Base-by-base conservation (phyloP, 2,888 invertebrate species). In the Automeris io region DNA sequence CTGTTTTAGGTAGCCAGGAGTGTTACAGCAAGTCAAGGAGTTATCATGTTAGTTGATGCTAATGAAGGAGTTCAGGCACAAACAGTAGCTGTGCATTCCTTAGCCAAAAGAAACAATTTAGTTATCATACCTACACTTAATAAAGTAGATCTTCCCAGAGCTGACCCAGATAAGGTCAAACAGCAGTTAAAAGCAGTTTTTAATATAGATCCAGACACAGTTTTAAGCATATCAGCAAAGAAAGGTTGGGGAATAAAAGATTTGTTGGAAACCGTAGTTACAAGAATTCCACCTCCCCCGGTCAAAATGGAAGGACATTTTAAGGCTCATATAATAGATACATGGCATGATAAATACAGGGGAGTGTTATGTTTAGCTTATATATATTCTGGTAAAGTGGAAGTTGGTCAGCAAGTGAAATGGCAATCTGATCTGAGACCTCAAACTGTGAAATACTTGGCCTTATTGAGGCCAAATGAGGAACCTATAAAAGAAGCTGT, bases 21-120 rank as follows among this genome's bases (percentile, higher is more conserved):
- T 34, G 87, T 99, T 39, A 90, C 93, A 42, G 96, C 97, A 33
- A 98, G 97, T 66, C 96, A 98, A 87, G 98, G 98, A 6, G 98
- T 97, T 0, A 90, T 99, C 47, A 86, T 99, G 39, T 79, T 99
- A 35, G 96, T 99, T 0, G 99, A 99, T 85, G 97, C 99, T 1
- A 98, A 97, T 78, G 96, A 97, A 88, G 95, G 95, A 5, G 92
- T 98, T 2, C 97, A 98, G 85, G 98, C 99, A 0, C 99, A 99
- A 80, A 99, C 99, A 0, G 96, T 99, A 1, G 98, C 99, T 9
- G 99, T 99, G 61, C 98, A 96, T 79, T 94, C 95, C 69, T 77
- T 98, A 45, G 98, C 99, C 0, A 94, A 94, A 75, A 91, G 91
- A 36, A 91, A 91, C 49, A 91, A 97, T 54, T 78, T 98, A 37